Evolutionary conservation across 2,113 vertebrate genomes (phyloP).

Genomic region (Cheilinus undulatus): DNA sequence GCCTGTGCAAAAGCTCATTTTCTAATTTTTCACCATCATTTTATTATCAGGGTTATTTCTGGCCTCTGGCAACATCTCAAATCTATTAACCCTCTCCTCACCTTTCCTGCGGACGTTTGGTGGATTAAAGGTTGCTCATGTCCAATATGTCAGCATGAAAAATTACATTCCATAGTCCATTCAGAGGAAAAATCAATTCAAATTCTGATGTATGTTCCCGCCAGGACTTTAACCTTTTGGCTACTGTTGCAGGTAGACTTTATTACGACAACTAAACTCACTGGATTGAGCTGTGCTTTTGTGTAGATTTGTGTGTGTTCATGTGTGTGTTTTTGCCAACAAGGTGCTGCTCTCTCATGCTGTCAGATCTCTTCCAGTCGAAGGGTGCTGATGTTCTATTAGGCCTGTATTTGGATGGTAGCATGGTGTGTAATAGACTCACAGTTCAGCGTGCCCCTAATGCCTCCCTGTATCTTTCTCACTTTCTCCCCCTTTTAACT

Average conservation of each 20-base stretch:
- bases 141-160: constrained; percentile 42
- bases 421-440: constrained; percentile 39
- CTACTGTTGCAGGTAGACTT: neutral
- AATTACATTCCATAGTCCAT: constrained; percentile 28
- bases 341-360: constrained; percentile 32
- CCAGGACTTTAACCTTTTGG: constrained; percentile 8
- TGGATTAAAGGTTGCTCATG: constrained; percentile 44
- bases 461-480: constrained; percentile 5
- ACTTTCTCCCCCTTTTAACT: constrained; percentile 12
- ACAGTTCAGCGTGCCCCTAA: constrained; percentile 11
- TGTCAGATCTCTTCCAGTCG: constrained; percentile 44
- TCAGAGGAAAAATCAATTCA: constrained; percentile 23
- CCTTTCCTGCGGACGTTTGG: constrained; percentile 33
- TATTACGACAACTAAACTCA: neutral
- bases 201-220: constrained; percentile 16
- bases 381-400: constrained; percentile 36
- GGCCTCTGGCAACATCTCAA: constrained; percentile 22
- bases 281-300: neutral
- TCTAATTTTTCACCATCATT: neutral
- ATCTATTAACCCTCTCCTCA: constrained; percentile 56
- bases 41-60: constrained; percentile 1
- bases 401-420: constrained; percentile 44
- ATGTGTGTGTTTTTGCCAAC: constrained; percentile 21
- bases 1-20: neutral
- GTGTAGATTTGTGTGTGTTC: neutral